Base-by-base conservation (phyloP, 1,140 invertebrate species). In the Hypsibius dujardini region DNA sequence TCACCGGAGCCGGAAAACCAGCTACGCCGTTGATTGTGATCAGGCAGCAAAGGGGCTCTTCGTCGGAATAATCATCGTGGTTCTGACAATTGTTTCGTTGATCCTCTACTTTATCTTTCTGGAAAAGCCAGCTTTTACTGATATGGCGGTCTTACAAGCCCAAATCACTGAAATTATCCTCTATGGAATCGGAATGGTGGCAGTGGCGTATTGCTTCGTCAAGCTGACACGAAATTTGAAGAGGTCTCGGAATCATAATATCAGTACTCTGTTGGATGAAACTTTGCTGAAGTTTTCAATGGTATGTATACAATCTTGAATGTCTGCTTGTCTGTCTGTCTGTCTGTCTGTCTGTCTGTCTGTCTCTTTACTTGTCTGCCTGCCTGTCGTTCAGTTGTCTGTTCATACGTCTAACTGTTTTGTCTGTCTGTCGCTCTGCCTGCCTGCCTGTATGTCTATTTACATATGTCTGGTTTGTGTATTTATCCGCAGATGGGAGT, bases 81-180 rank as follows among this genome's bases (percentile, higher is more conserved):
- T 96, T 1, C 79, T 95, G 46, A 95, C 92, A 1, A 92, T 96
- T 72, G 95, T 97, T 74, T 91, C 90, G 1, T 82, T 95, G 2
- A 95, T 95, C 72, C 83, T 95, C 1, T 95, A 95, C 80, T 95
- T 95, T 80, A 92, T 97, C 2, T 83, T 94, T 1, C 90, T 94
- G 73, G 89, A 89, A 1, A 87, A 86, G 59, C 85, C 87, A 0
- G 89, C 93, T 72, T 87, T 90, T 71, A 87, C 89, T 3, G 84
- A 85, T 46, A 79, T 90, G 73, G 91, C 90, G 12, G 89, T 93
- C 1, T 87, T 90, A 46, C 90, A 94, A 78, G 89, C 94, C 45
- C 92, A 92, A 75, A 86, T 94, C 67, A 92, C 90, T 76, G 92
- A 95, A 77, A 81, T 95, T 69, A 86, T 87, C 0, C 82, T 96